A percentile compares a stretch with the other conserved stretches of the same genome.
Evolutionary conservation across 2,113 vertebrate genomes (phyloP).

Genomic region (Onychostruthus taczanowskii): DNA sequence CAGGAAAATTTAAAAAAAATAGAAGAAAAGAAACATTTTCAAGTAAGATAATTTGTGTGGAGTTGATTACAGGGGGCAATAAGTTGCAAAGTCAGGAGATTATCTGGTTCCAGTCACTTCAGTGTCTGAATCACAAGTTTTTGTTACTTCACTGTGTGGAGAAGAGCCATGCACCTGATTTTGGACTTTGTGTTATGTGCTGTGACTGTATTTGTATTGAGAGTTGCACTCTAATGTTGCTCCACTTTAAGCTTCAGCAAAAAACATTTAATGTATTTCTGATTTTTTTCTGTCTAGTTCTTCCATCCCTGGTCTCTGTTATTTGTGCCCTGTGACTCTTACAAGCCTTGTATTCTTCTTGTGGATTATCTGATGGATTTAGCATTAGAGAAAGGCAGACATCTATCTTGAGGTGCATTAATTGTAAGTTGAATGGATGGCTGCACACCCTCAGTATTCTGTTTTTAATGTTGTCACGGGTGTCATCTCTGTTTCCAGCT

Average conservation of each 20-base stretch:
- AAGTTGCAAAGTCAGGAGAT: background rate
- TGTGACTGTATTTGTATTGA: background rate
- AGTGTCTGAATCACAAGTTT: background rate
- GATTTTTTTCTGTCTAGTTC: background rate
- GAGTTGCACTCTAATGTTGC: background rate
- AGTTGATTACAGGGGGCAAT: background rate
- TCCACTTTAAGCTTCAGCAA: background rate
- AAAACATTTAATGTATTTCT: background rate
- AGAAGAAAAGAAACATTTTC: background rate
- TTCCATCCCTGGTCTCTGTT: background rate
- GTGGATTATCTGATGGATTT: background rate
- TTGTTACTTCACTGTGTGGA: background rate
- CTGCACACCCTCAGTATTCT: conserved; percentile 9
- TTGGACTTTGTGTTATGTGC: background rate
- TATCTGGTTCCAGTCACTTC: background rate
- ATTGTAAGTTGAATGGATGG: conserved; percentile 63
- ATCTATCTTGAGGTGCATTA: conserved; percentile 57
- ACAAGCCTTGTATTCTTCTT: background rate
- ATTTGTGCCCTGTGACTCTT: background rate
- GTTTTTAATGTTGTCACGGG: conserved; percentile 70
- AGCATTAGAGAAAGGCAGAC: conserved; percentile 5
- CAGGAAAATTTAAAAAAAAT: background rate
- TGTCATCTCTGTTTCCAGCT: conserved; percentile 71
- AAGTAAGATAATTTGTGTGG: background rate
- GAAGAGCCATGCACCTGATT: background rate